Base-by-base conservation (phyloP, 2,113 vertebrate species). In the Chloropsis hardwickii region DNA sequence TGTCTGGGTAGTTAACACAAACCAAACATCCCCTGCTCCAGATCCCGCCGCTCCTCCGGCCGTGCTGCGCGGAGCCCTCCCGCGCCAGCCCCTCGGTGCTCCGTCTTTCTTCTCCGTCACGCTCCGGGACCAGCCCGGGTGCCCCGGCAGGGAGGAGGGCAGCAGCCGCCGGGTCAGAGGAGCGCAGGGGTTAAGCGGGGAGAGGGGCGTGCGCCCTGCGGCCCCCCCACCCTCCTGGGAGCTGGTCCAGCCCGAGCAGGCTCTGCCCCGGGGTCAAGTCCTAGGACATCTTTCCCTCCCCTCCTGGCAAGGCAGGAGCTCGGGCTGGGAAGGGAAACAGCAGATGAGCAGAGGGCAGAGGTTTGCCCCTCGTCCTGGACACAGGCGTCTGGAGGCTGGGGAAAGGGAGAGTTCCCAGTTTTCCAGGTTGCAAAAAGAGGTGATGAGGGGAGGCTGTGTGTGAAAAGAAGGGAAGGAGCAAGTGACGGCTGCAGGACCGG, bases 1-100 rank as follows among this genome's bases (percentile, higher is more conserved):
- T 97, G 97, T 97, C 97, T 98, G 97, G 91, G 95, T 96, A 95
- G 97, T 97, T 98, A 97, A 98, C 97, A 96, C 95, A 94, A 97
- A 97, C 97, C 98, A 98, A 97, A 97, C 97, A 78, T 96, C 93
- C 92, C 92, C 89, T 61, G 96, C 96, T 96, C 44, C 24, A 45
- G 90, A 91, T 88, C 93, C 96, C 35, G 88, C 65, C 54, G 78
- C 82, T 92, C 67, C 93, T 91, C 54, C 2, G 92, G 97, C 93
- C 88, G 81, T 33, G 77, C 81, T 23, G 95, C 29, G 56, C 65
- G 18, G 54, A 94, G 96, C n/a, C 62, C 65, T 91, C 92, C 91
- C 12, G 64, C 45, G 47, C 37, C 95, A 91, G 86, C 44, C 57
- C 87, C 87, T 93, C 28, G 6, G 22, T 66, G 92, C 78, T 76